Evolutionary conservation across 2,797 vertebrate species (phyloP).

Genomic region (Vespertilio murinus): DNA sequence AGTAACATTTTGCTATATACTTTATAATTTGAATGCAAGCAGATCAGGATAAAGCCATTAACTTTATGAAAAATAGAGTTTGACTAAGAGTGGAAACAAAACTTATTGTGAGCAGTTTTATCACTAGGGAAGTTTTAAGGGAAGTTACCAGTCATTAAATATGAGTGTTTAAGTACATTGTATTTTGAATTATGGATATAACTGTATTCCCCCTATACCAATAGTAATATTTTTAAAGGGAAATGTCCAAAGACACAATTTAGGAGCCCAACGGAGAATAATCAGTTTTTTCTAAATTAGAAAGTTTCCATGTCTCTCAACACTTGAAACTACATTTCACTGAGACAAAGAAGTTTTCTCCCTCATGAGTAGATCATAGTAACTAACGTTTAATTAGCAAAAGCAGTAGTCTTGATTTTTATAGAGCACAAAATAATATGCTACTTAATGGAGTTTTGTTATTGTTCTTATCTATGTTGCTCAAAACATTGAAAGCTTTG

Average conservation of each 20-base stretch:
- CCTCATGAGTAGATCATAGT: neutral
- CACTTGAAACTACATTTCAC: neutral
- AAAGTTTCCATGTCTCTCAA: neutral
- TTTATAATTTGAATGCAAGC: slow-evolving; percentile 40
- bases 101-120: slow-evolving; percentile 5
- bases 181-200: neutral
- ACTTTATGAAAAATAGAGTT: neutral
- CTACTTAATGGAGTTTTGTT: neutral
- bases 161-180: neutral
- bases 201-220: neutral
- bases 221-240: neutral
- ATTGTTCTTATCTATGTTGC: neutral
- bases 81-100: neutral
- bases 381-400: neutral
- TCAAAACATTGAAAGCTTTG: slow-evolving; percentile 38
- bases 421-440: neutral
- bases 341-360: neutral
- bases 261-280: neutral
- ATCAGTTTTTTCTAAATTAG: neutral
- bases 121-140: neutral
- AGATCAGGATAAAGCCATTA: neutral
- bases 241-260: neutral
- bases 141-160: neutral
- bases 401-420: slow-evolving; percentile 13
- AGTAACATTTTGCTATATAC: neutral